phyloP scores from a whole-genome alignment of 2,888 invertebrate genomes.

The Crematogaster levior region DNA sequence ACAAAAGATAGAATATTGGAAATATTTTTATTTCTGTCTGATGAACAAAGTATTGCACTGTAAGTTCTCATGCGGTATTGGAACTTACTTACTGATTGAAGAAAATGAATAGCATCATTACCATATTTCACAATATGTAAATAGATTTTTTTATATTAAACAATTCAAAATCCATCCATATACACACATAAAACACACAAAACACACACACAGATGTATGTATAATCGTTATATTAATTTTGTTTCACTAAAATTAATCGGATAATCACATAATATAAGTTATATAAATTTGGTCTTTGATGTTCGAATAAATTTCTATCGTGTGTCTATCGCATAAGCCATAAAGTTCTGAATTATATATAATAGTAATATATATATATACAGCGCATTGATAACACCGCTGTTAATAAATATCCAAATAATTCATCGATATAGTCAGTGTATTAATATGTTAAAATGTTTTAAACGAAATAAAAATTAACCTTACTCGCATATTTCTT shows the following conservation, averaged over 20 bases:
- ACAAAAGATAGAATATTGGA: conserved; percentile 60
- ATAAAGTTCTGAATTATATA: conserved; percentile 15
- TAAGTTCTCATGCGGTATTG: conserved; percentile 14
- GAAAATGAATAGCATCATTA: conserved; percentile 13
- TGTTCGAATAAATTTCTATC: conserved; percentile 10
- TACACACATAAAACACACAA: neutral
- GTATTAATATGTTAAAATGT: neutral
- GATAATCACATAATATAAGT: neutral
- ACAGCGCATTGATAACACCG: neutral
- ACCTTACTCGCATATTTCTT: neutral
- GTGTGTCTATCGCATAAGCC: neutral
- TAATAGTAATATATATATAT: conserved; percentile 15
- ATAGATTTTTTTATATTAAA: neutral
- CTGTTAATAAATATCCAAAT: conserved; percentile 2
- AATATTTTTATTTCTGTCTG: conserved; percentile 60
- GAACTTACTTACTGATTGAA: conserved; percentile 2
- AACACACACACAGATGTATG: neutral
- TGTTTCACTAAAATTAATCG: neutral
- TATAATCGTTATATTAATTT: neutral
- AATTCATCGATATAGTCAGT: neutral
- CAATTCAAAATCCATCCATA: neutral
- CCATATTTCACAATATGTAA: neutral
- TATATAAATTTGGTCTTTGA: conserved; percentile 16
- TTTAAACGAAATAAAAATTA: neutral
- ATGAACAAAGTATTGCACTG: conserved; percentile 7